A percentile compares a stretch with the other conserved stretches of the same genome.
phyloP scores from a whole-genome alignment of 2,888 invertebrate species.

The Diaprepes abbreviatus region DNA sequence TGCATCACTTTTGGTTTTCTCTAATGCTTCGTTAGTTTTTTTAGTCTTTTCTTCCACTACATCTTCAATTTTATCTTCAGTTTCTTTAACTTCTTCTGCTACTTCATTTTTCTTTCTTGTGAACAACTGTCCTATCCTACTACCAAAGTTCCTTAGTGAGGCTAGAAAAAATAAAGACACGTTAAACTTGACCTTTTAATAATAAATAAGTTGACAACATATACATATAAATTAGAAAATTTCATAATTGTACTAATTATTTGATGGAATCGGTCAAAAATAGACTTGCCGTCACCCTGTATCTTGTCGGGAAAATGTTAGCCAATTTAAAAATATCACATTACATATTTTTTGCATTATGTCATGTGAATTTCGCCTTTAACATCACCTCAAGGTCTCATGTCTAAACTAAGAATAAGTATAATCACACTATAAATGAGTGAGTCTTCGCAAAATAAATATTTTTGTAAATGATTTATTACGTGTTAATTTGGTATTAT shows the following conservation, averaged over 20 bases:
- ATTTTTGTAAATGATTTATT: too few species aligned
- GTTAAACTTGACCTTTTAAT: neutral
- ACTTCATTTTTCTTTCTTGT: conserved; percentile 80
- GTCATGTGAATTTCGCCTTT: conserved; percentile 30
- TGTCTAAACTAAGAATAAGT: conserved; percentile 15
- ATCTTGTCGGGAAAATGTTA: neutral
- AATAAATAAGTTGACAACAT: neutral
- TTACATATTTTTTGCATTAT: conserved; percentile 33
- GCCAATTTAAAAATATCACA: conserved; percentile 29
- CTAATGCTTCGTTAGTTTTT: conserved; percentile 73
- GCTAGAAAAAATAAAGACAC: conserved; percentile 66
- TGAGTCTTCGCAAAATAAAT: neutral
- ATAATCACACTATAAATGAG: neutral
- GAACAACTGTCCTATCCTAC: conserved; percentile 79
- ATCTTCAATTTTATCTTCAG: conserved; percentile 63
- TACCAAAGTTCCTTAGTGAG: conserved; percentile 79
- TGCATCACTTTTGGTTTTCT: conserved; percentile 73
- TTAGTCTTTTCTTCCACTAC: conserved; percentile 51
- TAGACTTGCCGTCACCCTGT: conserved; percentile 1
- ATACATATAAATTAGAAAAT: neutral
- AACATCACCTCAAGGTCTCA: conserved; percentile 34
- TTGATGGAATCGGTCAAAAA: neutral
- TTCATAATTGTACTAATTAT: neutral
- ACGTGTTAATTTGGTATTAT: too few species aligned
- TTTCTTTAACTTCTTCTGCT: conserved; percentile 75